Evolutionary conservation across 2,797 vertebrate genomes (phyloP).

Genomic region (Vipera latastei): DNA sequence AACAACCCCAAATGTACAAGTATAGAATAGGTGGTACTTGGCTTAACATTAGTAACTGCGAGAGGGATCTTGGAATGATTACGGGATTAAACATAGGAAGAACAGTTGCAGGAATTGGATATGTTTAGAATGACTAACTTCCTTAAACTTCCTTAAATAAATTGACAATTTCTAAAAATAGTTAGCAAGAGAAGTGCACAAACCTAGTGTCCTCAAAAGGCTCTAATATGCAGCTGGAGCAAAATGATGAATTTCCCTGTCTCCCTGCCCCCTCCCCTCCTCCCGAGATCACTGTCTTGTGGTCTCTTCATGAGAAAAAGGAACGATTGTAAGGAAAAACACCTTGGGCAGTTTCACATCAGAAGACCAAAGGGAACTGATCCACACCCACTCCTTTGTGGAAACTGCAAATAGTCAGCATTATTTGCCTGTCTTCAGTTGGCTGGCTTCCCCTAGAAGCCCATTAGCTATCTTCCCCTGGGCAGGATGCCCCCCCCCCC

Average conservation of each 20-base stretch:
- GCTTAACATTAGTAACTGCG: not conserved
- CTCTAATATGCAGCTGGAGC: not conserved
- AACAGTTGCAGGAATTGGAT: too few relatives aligned
- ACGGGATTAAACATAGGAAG: too few relatives aligned
- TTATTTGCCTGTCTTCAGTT: not conserved
- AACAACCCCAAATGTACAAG: not conserved
- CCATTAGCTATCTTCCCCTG: not conserved
- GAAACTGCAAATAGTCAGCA: not conserved
- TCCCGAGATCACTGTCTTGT: not conserved
- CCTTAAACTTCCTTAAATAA: not conserved
- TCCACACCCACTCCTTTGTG: not conserved
- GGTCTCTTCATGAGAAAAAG: not conserved
- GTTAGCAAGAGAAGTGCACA: not conserved
- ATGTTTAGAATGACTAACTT: too few relatives aligned
- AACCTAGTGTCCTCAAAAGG: not conserved
- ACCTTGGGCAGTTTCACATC: not conserved
- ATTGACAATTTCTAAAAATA: not conserved
- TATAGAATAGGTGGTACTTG: not conserved
- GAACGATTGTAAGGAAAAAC: not conserved
- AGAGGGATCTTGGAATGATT: not conserved
- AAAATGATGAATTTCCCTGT: not conserved
- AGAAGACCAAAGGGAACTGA: not conserved
- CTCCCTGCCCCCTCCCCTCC: not conserved
- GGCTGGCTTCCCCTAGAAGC: not conserved
- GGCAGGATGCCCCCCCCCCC: not conserved